phyloP scores from a whole-genome alignment of 1,140 invertebrate species.

The Liolophura sinensis region DNA sequence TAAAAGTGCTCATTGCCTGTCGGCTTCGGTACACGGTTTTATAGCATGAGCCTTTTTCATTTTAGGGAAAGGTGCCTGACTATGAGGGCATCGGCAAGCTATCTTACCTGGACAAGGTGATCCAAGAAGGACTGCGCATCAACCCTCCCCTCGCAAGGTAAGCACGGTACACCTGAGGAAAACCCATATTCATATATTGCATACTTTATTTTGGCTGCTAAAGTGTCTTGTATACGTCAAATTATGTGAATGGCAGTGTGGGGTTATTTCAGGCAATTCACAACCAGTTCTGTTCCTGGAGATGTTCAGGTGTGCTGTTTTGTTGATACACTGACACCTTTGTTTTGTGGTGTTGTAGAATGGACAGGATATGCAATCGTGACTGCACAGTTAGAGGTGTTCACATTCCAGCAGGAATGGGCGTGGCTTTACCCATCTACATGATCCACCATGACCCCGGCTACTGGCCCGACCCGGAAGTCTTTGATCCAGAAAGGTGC shows the following conservation, averaged over 20 bases:
- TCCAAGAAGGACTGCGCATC: constrained; percentile 42
- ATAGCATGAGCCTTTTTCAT: too few species aligned
- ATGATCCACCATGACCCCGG: constrained; percentile 34
- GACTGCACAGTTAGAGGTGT: constrained; percentile 25
- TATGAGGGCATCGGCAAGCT: constrained; percentile 66
- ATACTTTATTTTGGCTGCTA: background rate
- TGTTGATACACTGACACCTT: background rate
- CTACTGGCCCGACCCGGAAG: constrained; percentile 32
- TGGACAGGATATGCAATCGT: constrained; percentile 29
- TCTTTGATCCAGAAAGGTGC: constrained; percentile 24
- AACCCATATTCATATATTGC: background rate
- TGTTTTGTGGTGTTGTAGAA: constrained; percentile 15
- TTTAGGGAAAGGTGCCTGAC: constrained; percentile 40
- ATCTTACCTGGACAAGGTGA: constrained; percentile 62
- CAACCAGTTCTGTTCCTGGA: background rate
- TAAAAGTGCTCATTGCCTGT: too few species aligned
- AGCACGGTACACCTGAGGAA: background rate
- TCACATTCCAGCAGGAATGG: constrained; percentile 26
- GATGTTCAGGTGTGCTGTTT: background rate
- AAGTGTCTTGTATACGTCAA: background rate
- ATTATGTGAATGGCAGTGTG: background rate
- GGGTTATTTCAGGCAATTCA: background rate
- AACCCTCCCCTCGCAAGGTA: constrained; percentile 24
- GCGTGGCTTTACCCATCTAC: constrained; percentile 29
- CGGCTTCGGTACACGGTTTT: too few species aligned